These are phyloP conservation scores for Amazona finschi DNA, from an alignment of 2,797 vertebrate genomes.

Conservation along the genomic window DNA sequence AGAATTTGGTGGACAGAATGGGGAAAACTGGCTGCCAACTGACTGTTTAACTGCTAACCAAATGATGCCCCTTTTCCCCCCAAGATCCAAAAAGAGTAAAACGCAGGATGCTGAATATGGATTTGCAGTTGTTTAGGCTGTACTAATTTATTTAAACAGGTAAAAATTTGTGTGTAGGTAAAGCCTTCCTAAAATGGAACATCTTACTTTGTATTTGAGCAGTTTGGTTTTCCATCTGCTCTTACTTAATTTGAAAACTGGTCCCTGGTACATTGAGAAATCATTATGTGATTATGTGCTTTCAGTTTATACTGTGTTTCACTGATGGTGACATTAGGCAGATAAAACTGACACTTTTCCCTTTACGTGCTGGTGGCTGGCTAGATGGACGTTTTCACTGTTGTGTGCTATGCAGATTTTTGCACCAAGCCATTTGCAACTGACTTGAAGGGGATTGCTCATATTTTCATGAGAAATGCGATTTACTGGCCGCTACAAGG, in stretches of 20 bases:
- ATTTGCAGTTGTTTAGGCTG: background rate
- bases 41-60: background rate
- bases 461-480: background rate
- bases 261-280: background rate
- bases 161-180: background rate
- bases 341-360: background rate
- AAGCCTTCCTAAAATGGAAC: background rate
- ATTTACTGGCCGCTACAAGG: accelerated
- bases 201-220: background rate
- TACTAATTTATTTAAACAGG: background rate
- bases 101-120: background rate
- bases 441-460: background rate
- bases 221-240: background rate
- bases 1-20: background rate
- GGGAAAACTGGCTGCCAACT: background rate
- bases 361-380: background rate
- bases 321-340: background rate
- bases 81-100: background rate
- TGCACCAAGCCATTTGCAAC: background rate
- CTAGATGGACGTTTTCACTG: background rate
- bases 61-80: background rate
- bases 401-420: background rate
- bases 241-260: background rate
- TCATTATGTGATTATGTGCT: background rate
- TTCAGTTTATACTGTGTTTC: background rate